Evolutionary conservation across 2,888 invertebrate genomes (phyloP).

Genomic region (Apoderus coryli): DNA sequence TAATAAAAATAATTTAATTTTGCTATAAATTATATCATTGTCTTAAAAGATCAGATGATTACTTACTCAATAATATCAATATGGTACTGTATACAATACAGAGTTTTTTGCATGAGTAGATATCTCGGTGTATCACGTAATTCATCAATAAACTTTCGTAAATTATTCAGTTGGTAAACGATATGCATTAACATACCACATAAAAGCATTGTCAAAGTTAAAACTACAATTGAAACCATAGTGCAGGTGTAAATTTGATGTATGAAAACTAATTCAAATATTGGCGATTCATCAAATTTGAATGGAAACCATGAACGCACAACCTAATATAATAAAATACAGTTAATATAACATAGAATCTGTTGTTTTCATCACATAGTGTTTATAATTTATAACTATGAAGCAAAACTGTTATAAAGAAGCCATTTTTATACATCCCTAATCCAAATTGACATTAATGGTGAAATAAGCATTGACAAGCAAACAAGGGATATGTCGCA

Average conservation of each 20-base stretch:
- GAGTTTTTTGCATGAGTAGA: conserved; percentile 7
- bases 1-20: too few relatives aligned
- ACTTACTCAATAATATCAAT: conserved; percentile 21
- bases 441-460: too few relatives aligned
- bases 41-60: too few relatives aligned
- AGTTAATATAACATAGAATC: too few relatives aligned
- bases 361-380: too few relatives aligned
- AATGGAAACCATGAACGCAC: conserved; percentile 18
- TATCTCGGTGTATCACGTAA: conserved; percentile 7
- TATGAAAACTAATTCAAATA: conserved; percentile 18
- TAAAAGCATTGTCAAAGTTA: conserved; percentile 20
- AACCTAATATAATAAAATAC: conserved; percentile 12
- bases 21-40: too few relatives aligned
- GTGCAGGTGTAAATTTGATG: conserved; percentile 22
- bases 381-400: too few relatives aligned
- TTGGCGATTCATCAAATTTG: conserved; percentile 18
- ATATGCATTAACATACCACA: conserved; percentile 21
- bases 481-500: too few relatives aligned
- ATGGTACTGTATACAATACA: conserved; percentile 18
- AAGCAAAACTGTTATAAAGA: too few relatives aligned
- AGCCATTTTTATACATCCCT: too few relatives aligned
- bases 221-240: conserved; percentile 19
- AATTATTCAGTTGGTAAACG: conserved; percentile 18
- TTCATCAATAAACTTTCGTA: conserved; percentile 9
- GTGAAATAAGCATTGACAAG: too few relatives aligned